phyloP scores from a whole-genome alignment of 2,113 vertebrate genomes.

The Shinisaurus crocodilurus region DNA sequence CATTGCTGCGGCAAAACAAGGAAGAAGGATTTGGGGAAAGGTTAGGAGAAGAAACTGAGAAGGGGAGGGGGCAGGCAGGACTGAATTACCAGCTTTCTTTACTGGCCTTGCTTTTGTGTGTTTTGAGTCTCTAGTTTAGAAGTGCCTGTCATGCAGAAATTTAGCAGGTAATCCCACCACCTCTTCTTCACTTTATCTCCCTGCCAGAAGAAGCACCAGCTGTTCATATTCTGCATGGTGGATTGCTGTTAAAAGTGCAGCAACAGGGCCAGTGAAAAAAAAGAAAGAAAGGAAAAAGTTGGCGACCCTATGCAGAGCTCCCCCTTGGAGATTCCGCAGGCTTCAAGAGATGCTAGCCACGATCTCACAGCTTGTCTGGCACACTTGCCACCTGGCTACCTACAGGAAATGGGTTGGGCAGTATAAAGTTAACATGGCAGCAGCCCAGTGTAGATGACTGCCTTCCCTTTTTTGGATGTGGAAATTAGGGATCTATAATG shows the following conservation, averaged over 20 bases:
- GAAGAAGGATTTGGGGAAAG: conserved; percentile 8
- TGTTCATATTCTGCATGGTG: neutral
- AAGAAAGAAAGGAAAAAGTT: neutral
- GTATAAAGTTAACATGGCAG: no score
- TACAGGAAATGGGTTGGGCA: neutral
- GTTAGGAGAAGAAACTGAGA: neutral
- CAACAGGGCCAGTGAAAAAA: neutral
- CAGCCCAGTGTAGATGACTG: no score
- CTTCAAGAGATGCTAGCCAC: neutral
- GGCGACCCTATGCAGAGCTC: neutral
- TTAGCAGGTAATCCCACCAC: neutral
- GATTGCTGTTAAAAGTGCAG: neutral
- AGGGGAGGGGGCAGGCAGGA: neutral
- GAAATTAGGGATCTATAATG: no score
- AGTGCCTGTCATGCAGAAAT: neutral
- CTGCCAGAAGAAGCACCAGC: neutral
- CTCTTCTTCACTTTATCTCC: neutral
- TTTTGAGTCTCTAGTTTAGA: neutral
- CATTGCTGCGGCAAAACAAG: neutral
- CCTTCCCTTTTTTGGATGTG: no score
- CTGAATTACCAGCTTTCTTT: neutral
- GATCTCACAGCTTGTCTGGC: neutral
- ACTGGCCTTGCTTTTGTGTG: neutral
- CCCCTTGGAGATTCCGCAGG: neutral
- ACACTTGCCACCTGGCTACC: neutral